Evolutionary conservation across 2,797 vertebrate genomes (phyloP).

Genomic region (Sarcoramphus papa): DNA sequence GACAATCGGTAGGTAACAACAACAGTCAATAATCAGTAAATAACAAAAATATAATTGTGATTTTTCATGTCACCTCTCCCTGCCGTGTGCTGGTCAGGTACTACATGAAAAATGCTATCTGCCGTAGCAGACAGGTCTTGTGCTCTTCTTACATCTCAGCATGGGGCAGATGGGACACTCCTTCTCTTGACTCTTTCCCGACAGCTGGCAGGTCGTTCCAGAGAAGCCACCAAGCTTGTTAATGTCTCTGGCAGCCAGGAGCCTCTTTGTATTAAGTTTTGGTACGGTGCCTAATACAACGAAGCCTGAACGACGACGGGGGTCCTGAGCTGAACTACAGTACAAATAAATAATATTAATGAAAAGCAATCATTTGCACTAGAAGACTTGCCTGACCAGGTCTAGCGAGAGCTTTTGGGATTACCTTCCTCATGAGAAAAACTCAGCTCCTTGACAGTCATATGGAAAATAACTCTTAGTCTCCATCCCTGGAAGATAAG

Average conservation of each 20-base stretch:
- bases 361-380: background rate
- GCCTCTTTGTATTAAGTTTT: background rate
- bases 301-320: background rate
- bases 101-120: background rate
- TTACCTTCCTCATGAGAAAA: background rate
- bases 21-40: background rate
- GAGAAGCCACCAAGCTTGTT: background rate
- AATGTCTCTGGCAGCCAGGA: background rate
- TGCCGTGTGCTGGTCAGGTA: background rate
- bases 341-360: constrained; percentile 5
- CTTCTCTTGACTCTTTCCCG: background rate
- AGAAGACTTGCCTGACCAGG: background rate
- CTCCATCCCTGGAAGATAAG: background rate
- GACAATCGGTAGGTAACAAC: background rate
- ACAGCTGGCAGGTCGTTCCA: background rate
- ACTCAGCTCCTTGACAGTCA: background rate
- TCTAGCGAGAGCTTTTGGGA: background rate
- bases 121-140: background rate
- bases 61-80: background rate
- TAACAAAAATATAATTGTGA: background rate
- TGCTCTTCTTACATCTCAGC: background rate
- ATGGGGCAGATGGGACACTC: background rate
- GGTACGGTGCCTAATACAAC: background rate
- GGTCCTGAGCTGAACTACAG: background rate
- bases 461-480: background rate